A percentile compares a stretch with the other conserved stretches of the same genome.
Conservation (phyloP, 1,140 invertebrate species). For the Eulimnadia texana region DNA sequence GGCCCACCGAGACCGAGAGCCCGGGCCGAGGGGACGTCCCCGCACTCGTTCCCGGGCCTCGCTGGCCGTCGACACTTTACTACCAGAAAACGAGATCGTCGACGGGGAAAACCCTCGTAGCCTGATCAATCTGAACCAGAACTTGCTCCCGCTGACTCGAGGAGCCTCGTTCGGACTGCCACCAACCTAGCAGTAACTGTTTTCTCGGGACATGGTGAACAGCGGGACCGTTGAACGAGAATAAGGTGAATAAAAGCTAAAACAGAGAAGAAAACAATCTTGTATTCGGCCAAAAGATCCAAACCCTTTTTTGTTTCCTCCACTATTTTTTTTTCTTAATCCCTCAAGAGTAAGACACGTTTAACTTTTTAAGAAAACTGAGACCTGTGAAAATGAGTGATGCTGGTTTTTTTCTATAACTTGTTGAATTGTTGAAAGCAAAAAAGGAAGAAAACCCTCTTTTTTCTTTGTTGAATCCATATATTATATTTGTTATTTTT, state of each 20-base stretch:
- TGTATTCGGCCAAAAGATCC: background rate
- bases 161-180: background rate
- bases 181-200: background rate
- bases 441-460: no score
- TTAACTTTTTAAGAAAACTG: no score
- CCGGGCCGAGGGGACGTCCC: background rate
- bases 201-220: no score
- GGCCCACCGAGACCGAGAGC: slow-evolving; percentile 15
- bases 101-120: background rate
- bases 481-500: background rate
- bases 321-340: no score
- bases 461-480: no score
- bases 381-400: background rate
- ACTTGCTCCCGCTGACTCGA: background rate
- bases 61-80: background rate
- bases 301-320: background rate
- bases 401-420: background rate
- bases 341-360: no score
- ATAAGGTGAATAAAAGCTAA: background rate
- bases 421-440: no score
- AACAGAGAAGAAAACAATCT: background rate
- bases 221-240: no score
- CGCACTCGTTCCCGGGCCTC: background rate
- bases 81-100: background rate
- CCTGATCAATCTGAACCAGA: background rate